Evolutionary conservation across 1,140 invertebrate genomes (phyloP), one percentile per base, ranked within the genome.

Genomic region (Ctenoplectra terminalis): DNA sequence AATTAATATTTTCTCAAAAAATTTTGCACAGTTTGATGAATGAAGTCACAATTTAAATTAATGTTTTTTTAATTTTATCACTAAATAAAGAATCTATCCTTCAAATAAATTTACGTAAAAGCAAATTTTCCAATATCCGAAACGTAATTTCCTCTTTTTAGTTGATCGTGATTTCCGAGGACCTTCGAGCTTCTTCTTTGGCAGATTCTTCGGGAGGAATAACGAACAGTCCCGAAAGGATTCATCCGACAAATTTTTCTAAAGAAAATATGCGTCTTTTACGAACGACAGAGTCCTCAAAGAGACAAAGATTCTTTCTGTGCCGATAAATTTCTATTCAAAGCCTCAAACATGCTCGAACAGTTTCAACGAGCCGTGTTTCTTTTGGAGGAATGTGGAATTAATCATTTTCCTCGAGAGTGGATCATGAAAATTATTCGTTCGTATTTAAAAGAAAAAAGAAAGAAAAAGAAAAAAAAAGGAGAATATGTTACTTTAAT

Each of bases 241-340:
- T 46, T 20, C 66, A 50, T 15, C 17, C 29, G 11, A 69, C 23
- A 34, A 69, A 69, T 69, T 50, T 46, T 69, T 50, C 31, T n/a
- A 69, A 69, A 50, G 46, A 69, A 69, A 69, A 50, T 50, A 26
- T 29, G 64, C 29, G 20, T 67, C 43, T 17, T 43, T 20, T 17
- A 37, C 26, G n/a, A 40, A 26, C 63, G 15, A 9, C 8, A 13
- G 3, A 23, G n/a, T 48, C 43, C 9, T 69, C 46, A 34, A 50
- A 69, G 29, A 69, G 29, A 50, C 29, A 34, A 69, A 69, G 29
- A 0, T 6, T 23, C 17, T 34, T 34, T 31, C 11, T 3, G 15
- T n/a, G 11, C 58, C 58, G 58, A 60, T 34, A 60, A 29, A 20
- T 31, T 48, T 34, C 29, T n/a, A 34, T 69, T 50, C 46, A 31